Conservation (phyloP, 2,888 invertebrate species). For the Ormyrus thymus region DNA sequence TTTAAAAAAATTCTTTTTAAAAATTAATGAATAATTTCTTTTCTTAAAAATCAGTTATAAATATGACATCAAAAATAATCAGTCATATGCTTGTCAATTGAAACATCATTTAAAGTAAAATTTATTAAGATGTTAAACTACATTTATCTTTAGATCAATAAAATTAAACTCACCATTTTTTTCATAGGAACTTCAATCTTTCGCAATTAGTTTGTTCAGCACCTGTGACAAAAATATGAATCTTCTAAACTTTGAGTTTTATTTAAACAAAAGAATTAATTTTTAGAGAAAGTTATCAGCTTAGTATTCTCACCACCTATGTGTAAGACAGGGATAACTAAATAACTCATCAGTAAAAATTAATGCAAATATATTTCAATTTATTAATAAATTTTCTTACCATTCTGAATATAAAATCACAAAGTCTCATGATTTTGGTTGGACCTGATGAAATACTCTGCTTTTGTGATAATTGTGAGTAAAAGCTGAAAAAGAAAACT, state of each 20-base stretch:
- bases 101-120: slow-evolving; percentile 62
- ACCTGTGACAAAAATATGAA: slow-evolving; percentile 24
- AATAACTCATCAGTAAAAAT: slow-evolving; percentile 62
- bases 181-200: background rate
- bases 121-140: background rate
- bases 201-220: background rate
- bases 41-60: slow-evolving; percentile 56
- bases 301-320: slow-evolving; percentile 64
- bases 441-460: too few species aligned
- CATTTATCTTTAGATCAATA: background rate
- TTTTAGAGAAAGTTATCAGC: slow-evolving; percentile 59
- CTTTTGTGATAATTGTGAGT: too few species aligned
- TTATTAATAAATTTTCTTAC: background rate
- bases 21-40: background rate
- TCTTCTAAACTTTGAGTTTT: background rate
- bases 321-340: slow-evolving; percentile 72
- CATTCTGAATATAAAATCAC: background rate
- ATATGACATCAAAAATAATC: slow-evolving; percentile 65
- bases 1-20: background rate
- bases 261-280: background rate
- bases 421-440: too few species aligned
- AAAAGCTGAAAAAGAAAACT: too few species aligned
- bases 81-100: slow-evolving; percentile 71
- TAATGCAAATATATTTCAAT: slow-evolving; percentile 1
- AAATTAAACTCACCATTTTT: slow-evolving; percentile 2